Conservation (phyloP, 2,888 invertebrate species). For the Latheticus oryzae region DNA sequence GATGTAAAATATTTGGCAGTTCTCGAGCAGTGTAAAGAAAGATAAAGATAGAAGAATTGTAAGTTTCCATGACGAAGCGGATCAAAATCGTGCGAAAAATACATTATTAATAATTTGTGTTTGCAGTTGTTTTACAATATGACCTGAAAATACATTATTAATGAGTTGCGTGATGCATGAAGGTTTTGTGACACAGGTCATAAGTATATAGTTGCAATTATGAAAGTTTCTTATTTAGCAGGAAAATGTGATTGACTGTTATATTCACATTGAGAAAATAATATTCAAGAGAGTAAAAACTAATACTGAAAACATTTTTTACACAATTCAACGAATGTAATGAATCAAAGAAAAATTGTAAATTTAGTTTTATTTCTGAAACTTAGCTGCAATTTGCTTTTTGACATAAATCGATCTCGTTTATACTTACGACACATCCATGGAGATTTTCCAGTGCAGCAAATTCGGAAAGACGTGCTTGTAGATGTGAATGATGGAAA, state of each 20-base stretch:
- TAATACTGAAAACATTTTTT: too few species aligned
- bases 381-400: too few species aligned
- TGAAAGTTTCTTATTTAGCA: too few species aligned
- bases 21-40: neutral
- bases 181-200: too few species aligned
- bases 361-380: too few species aligned
- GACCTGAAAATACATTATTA: constrained; percentile 34
- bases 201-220: too few species aligned
- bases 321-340: too few species aligned
- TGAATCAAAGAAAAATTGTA: too few species aligned
- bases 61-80: too few species aligned
- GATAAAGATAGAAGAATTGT: neutral
- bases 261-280: too few species aligned
- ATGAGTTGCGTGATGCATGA: constrained; percentile 27
- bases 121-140: constrained; percentile 21
- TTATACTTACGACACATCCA: constrained; percentile 15
- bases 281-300: too few species aligned
- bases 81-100: constrained; percentile 23
- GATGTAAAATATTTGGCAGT: constrained; percentile 16
- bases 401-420: constrained; percentile 1
- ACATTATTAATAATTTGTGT: constrained; percentile 32
- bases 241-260: too few species aligned
- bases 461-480: constrained; percentile 35
- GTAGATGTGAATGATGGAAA: constrained; percentile 40
- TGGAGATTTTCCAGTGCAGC: constrained; percentile 26